A percentile compares a stretch with the other conserved stretches of the same genome.
Evolutionary conservation across 2,113 vertebrate species (phyloP).

Genomic region (Odocoileus hemionus): DNA sequence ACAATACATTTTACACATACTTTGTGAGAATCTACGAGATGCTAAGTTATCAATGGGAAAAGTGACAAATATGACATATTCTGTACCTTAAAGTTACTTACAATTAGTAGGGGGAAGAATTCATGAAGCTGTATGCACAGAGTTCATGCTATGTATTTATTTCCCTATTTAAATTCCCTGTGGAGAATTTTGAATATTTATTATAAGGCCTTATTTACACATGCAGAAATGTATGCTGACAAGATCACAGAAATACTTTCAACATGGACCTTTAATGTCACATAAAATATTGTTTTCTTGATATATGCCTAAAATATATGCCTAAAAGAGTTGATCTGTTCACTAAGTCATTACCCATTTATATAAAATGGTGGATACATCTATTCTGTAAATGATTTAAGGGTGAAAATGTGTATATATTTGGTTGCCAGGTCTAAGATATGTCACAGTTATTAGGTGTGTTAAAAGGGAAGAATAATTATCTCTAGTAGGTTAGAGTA

Average conservation of each 20-base stretch:
- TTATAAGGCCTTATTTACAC: background rate
- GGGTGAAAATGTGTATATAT: background rate
- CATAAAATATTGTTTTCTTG: background rate
- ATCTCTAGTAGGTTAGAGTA: background rate
- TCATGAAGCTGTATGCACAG: background rate
- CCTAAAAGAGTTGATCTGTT: background rate
- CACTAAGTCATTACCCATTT: background rate
- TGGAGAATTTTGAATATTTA: background rate
- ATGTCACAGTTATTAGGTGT: background rate
- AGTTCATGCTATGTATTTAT: background rate
- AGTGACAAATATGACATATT: background rate
- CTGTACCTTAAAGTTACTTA: background rate
- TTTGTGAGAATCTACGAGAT: background rate
- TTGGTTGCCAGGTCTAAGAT: background rate
- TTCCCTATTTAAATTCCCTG: background rate
- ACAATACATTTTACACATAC: background rate
- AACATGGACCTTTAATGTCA: background rate
- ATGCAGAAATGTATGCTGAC: background rate
- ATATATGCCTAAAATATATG: background rate
- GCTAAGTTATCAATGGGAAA: background rate
- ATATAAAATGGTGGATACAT: background rate
- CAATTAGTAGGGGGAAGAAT: background rate
- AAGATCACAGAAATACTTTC: background rate
- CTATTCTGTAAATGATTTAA: background rate
- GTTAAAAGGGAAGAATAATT: background rate